Base-by-base conservation (phyloP, 2,113 vertebrate genomes). In the Erythrocebus patas region DNA sequence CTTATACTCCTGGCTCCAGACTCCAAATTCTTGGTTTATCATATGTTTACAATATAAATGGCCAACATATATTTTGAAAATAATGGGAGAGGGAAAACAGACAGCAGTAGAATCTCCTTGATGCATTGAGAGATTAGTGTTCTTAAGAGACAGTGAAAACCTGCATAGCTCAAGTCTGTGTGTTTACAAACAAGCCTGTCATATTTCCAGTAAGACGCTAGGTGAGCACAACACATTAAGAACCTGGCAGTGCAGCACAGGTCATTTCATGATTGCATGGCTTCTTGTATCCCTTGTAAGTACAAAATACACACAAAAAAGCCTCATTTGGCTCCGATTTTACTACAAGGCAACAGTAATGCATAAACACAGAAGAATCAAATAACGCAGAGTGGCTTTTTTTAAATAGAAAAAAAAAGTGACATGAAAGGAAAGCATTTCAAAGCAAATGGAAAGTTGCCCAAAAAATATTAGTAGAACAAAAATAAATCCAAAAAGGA, bases 381-480 rank as follows among this genome's bases (percentile, higher is more conserved):
- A 79, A 38, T 9, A 89, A 93, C 88, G 52, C 6, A 57, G 59
- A 64, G 14, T 64, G 10, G 45, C 11, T 72, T 17, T 73, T 85
- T 52, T 87, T 73, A 35, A 11, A 93, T n/a, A 48, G 32, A 64
- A 75, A 87, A 35, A 48, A 89, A 66, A 8, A 78, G 5, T 93
- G 35, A 43, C 55, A 84, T 70, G 10, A 96, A 93, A 94, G 20
- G 50, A 40, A 94, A 93, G 16, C 16, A 73, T 94, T 93, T 97
- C 89, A 94, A 95, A 94, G 76, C 9, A 95, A 81, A 75, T 38
- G 18, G 43, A 70, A 76, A 16, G 2, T 88, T 70, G 61, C 8
- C 59, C 55, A 57, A 48, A 85, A 87, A 73, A 75, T n/a, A 85
- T 70, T 79, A 89, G 16, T 68, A 25, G 38, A 89, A 92, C 45